Evolutionary conservation across 1,140 invertebrate genomes (phyloP), one percentile per base, ranked within the genome.

Genomic region (Hetaerina americana): DNA sequence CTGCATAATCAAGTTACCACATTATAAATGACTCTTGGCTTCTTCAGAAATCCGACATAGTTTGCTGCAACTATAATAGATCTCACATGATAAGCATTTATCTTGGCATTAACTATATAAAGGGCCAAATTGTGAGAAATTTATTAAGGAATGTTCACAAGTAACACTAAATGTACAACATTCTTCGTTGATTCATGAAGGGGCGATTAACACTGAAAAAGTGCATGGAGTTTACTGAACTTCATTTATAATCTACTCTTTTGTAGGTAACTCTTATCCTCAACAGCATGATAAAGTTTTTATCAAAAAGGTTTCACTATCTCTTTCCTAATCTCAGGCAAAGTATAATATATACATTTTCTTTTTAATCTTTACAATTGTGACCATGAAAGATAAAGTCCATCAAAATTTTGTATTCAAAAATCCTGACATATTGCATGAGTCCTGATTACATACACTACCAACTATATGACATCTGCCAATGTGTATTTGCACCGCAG

Each of bases 281-380:
- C 74, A 74, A 74, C 74, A 74, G 74, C 74, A 74, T 74, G 74
- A 74, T 74, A 74, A 74, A 74, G 74, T 74, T 74, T 74, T 73
- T 71, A 71, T 71, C 69, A 74, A 74, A 74, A 74, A 73, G 74
- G 70, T 74, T 74, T 74, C 68, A 27, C 74, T 74, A 72, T 74
- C 70, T 74, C 74, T 73, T 73, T 74, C 68, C 74, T 74, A 74
- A 74, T 74, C 74, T 74, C 74, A 74, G 74, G 74, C 74, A 73
- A 73, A 74, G 74, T 74, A 73, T 73, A 73, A 73, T 73, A 74
- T 73, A 71, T 72, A 74, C 72, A 74, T 70, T 70, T 71, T 72
- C 70, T 73, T 74, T 74, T 73, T 72, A 71, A 73, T 73, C 74
- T 74, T 74, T 73, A 74, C 74, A 73, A 71, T 70, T 74, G 74